These are phyloP conservation scores for Nematostella vectensis DNA, from an alignment of 92 coral and sea anemone species.

Conservation along the genomic window DNA sequence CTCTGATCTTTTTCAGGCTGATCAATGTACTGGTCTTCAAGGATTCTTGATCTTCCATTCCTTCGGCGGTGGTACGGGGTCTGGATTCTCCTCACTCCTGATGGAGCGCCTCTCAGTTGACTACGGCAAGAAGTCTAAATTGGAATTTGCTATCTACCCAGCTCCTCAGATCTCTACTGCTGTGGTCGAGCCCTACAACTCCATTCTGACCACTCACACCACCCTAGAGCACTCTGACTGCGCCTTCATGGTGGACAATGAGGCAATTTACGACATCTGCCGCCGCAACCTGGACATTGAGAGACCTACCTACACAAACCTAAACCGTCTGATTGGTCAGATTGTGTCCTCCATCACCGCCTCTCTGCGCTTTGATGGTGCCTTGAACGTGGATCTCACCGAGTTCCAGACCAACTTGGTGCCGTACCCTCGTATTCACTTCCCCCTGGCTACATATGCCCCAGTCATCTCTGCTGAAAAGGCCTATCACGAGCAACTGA, in stretches of 20 bases:
- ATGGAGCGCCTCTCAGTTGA: constrained; percentile 28
- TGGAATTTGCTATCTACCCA: not conserved
- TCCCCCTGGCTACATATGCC: constrained; percentile 1
- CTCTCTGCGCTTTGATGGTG: not conserved
- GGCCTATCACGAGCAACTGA: constrained; percentile 58
- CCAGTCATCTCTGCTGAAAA: not conserved
- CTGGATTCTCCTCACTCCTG: constrained; percentile 14
- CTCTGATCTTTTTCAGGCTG: not conserved
- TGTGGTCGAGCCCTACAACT: not conserved
- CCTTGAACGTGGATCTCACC: constrained; percentile 35
- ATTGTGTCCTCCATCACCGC: not conserved
- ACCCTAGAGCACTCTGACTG: not conserved
- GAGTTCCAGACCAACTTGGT: constrained; percentile 89
- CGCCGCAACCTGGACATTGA: not conserved
- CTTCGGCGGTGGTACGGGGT: constrained; percentile 21
- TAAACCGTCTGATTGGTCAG: not conserved
- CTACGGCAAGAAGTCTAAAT: constrained; percentile 22
- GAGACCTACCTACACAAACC: not conserved
- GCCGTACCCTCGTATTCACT: constrained; percentile 77
- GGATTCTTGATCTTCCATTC: constrained; percentile 19
- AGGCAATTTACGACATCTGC: not conserved
- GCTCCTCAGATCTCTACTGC: not conserved
- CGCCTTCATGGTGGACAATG: not conserved
- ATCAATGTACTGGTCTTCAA: not conserved
- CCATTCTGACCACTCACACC: not conserved